These are phyloP conservation scores for Trichechus manatus DNA, from an alignment of 2,113 vertebrate species.

Conservation along the genomic window DNA sequence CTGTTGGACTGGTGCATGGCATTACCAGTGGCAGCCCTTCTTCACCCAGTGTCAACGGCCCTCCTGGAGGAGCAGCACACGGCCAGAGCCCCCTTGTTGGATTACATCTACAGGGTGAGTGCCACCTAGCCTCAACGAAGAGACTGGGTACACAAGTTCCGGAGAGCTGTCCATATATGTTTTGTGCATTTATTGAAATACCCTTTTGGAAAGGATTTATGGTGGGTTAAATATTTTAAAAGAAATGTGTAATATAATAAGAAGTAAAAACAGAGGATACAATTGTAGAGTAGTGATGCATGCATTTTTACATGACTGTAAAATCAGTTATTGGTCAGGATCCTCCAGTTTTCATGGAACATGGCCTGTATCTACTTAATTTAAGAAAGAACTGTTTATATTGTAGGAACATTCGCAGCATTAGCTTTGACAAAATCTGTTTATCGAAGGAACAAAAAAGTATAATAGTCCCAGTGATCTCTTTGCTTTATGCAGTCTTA, in stretches of 20 bases:
- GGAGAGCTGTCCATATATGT: not conserved
- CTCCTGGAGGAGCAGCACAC: slow-evolving; percentile 90
- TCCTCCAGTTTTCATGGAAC: not conserved
- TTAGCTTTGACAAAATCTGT: slow-evolving; percentile 44
- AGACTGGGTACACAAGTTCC: not conserved
- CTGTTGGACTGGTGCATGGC: slow-evolving; percentile 99
- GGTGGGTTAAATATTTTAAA: not conserved
- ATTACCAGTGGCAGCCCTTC: slow-evolving; percentile 92
- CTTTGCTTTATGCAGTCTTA: slow-evolving; percentile 61
- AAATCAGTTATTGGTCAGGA: not conserved
- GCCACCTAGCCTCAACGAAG: not conserved
- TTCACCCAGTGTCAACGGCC: slow-evolving; percentile 93
- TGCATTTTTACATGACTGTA: not conserved
- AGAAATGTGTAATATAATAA: not conserved
- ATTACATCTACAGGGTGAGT: slow-evolving; percentile 98
- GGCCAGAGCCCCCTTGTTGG: slow-evolving; percentile 93
- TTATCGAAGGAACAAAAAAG: slow-evolving; percentile 27
- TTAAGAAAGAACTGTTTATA: slow-evolving; percentile 44
- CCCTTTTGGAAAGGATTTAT: slow-evolving; percentile 24
- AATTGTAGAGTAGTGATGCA: not conserved
- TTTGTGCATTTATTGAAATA: not conserved
- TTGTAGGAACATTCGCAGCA: not conserved
- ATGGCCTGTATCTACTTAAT: not conserved
- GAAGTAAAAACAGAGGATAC: not conserved
- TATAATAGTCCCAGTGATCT: not conserved